phyloP scores from a whole-genome alignment of 2,888 invertebrate genomes.

The Oscheius sp. region DNA sequence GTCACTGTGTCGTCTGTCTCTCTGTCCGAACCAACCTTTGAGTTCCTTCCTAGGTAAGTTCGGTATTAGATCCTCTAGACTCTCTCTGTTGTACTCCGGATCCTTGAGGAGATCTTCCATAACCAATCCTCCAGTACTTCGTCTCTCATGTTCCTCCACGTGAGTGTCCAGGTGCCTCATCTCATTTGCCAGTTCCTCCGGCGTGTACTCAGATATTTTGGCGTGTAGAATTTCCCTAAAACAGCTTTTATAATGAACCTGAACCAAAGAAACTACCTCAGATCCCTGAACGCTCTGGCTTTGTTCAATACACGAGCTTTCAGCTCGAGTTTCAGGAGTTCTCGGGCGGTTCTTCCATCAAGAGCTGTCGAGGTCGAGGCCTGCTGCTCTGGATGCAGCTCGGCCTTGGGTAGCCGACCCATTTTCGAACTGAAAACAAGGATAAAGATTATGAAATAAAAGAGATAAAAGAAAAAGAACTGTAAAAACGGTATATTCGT shows the following conservation, averaged over 20 bases:
- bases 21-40: too few species aligned
- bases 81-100: not conserved
- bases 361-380: too few species aligned
- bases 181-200: not conserved
- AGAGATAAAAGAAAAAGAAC: not conserved
- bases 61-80: too few species aligned
- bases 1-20: too few species aligned
- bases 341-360: not conserved
- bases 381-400: too few species aligned
- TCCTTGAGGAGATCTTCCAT: too few species aligned
- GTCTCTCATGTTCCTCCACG: constrained; percentile 18
- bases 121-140: not conserved
- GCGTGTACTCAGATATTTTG: not conserved
- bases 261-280: constrained; percentile 5
- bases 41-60: too few species aligned
- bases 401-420: too few species aligned
- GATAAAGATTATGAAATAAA: not conserved
- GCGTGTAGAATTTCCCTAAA: not conserved
- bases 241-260: not conserved
- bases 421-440: not conserved
- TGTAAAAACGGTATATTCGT: too few species aligned
- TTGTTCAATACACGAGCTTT: constrained; percentile 15
- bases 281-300: constrained; percentile 29
- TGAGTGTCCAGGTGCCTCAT: not conserved
- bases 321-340: constrained; percentile 30